A percentile compares a stretch with the other conserved stretches of the same genome.
These are phyloP conservation scores for Heterochromis multidens DNA, from an alignment of 2,113 vertebrate genomes.

Conservation along the genomic window DNA sequence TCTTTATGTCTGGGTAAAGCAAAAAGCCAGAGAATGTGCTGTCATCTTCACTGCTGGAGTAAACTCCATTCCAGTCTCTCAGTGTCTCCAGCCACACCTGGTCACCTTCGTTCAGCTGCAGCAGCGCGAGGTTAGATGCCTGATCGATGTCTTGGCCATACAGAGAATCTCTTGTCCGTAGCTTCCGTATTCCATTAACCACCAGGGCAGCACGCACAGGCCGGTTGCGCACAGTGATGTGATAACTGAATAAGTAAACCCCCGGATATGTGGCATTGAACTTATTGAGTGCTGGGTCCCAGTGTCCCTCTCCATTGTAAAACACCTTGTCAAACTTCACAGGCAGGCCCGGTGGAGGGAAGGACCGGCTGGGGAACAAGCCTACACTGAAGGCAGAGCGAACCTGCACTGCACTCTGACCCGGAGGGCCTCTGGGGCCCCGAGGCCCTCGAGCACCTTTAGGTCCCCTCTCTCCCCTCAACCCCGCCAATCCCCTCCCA, in stretches of 20 bases:
- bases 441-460: constrained; percentile 81
- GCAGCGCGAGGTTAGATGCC: constrained; percentile 84
- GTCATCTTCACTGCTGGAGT: constrained; percentile 88
- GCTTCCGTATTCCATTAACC: constrained; percentile 78
- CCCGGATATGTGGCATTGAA: constrained; percentile 87
- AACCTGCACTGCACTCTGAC: constrained; percentile 52
- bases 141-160: constrained; percentile 93
- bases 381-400: constrained; percentile 88
- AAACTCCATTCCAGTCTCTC: constrained; percentile 91
- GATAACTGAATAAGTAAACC: constrained; percentile 88
- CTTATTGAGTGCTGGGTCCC: constrained; percentile 81
- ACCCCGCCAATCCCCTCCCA: constrained; percentile 78
- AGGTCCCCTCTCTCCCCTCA: constrained; percentile 80
- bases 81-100: constrained; percentile 93
- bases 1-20: constrained; percentile 80
- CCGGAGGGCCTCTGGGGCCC: constrained; percentile 82
- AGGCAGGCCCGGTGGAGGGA: constrained; percentile 85
- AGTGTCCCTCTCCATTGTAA: constrained; percentile 85
- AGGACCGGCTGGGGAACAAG: constrained; percentile 84
- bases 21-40: constrained; percentile 93
- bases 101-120: constrained; percentile 82
- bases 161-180: constrained; percentile 87
- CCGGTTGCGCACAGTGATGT: constrained; percentile 86
- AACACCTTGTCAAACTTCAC: constrained; percentile 89
- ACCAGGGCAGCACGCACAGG: constrained; percentile 85